Base-by-base conservation (phyloP, 2,888 invertebrate genomes). In the Netelia fuscicornis region DNA sequence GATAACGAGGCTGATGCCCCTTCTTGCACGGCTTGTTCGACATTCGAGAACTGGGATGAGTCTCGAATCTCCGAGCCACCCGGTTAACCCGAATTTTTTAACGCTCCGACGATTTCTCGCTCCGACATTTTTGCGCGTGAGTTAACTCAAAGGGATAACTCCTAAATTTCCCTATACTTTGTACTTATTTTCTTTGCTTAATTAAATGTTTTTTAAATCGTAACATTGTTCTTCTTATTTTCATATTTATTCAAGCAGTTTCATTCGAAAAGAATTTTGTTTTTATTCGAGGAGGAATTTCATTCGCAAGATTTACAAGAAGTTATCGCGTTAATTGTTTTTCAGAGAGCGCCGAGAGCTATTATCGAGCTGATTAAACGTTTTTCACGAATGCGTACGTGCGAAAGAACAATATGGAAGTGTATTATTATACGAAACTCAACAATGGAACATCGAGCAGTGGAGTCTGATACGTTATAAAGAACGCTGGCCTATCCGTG, bases 11-110 rank as follows among this genome's bases (percentile, higher is more conserved):
- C 60, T 44, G 37, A 25, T 62, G 58, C 62, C 42, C 48, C 65
- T 71, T 54, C 60, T 81, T 25, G 64, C 60, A 44, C 64, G 48
- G 77, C 85, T 87, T 72, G 54, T 42, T 68, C 81, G 87, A 86
- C 23, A 88, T 85, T 81, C 75, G 86, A 88, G 87, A 88, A 84
- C 84, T 37, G 37, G 37, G 37, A 37, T 72, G 17, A 72, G 83
- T 83, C 83, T 72, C 83, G 60, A 62, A 78, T 74, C 68, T 67
- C 37, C 0, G 56, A 71, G 52, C 44, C 64, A 78, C 82, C 74
- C 65, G 74, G 65, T 79, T 44, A 82, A 85, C 25, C 58, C 48
- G 44, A 58, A 67, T 71, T 82, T 85, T 77, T 85, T 77, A 83
- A 83, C 80, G 76, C 76, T 68, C 82, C 76, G 71, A 72, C 72